A percentile compares a stretch with the other conserved stretches of the same genome.
Conservation (phyloP, 2,888 invertebrate genomes). For the Conchocele bisecta region DNA sequence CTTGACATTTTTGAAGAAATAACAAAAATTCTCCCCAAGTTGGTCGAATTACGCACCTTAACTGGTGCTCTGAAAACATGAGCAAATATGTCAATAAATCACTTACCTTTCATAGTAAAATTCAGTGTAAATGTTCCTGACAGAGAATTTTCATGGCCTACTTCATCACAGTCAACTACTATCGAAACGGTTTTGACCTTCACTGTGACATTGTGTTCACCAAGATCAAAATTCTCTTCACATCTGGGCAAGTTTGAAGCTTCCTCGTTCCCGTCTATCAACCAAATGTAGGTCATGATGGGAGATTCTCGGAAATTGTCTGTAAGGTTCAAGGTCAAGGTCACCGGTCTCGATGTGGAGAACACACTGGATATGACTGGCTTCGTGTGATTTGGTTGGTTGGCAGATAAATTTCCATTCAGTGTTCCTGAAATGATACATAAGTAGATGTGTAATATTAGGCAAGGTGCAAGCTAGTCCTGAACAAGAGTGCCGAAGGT, state of each 20-base stretch:
- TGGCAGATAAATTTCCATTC: slow-evolving; percentile 11
- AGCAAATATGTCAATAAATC: not conserved
- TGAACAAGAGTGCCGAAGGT: too few relatives aligned
- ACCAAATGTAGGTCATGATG: slow-evolving; percentile 30
- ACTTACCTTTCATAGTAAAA: not conserved
- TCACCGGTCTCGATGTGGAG: slow-evolving; percentile 42
- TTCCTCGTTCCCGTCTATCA: not conserved
- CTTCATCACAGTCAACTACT: not conserved
- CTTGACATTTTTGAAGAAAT: too few relatives aligned
- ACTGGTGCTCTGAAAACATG: too few relatives aligned
- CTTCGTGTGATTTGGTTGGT: not conserved
- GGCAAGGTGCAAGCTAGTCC: too few relatives aligned
- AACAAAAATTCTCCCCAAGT: too few relatives aligned
- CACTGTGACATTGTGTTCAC: not conserved
- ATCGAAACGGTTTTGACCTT: not conserved
- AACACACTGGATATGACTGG: slow-evolving; percentile 9
- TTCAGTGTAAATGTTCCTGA: not conserved
- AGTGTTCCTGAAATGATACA: not conserved
- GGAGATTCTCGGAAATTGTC: slow-evolving; percentile 45
- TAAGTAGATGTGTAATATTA: too few relatives aligned
- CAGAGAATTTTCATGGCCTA: not conserved
- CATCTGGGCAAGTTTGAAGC: not conserved
- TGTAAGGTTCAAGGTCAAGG: slow-evolving; percentile 43
- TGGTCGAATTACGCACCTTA: too few relatives aligned
- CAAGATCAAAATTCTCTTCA: not conserved